These are phyloP conservation scores for Nomia melanderi DNA, from an alignment of 1,140 invertebrate genomes.

Conservation along the genomic window DNA sequence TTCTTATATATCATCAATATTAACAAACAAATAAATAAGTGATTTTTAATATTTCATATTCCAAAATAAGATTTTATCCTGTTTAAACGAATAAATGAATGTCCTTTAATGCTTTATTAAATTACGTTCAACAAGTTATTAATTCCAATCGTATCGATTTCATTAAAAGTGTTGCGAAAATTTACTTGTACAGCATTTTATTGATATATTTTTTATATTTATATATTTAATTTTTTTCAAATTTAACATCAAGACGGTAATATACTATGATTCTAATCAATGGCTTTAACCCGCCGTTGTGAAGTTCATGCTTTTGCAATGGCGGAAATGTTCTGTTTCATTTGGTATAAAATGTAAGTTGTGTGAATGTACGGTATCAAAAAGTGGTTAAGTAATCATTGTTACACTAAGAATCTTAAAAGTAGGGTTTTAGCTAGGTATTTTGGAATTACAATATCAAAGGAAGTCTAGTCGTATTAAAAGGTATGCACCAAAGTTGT, in stretches of 20 bases:
- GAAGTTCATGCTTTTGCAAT: constrained; percentile 25
- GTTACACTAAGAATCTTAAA: background rate
- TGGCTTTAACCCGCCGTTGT: constrained; percentile 11
- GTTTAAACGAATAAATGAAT: background rate
- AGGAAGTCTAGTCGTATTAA: background rate
- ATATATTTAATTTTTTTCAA: background rate
- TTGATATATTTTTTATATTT: background rate
- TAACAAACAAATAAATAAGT: background rate
- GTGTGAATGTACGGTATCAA: background rate
- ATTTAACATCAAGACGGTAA: background rate
- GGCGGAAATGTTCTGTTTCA: constrained; percentile 8
- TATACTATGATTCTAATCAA: background rate
- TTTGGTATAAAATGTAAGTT: background rate
- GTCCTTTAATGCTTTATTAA: background rate
- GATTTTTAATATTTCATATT: background rate
- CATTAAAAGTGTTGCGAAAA: background rate
- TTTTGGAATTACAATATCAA: background rate
- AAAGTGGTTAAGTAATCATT: background rate
- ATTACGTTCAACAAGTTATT: background rate
- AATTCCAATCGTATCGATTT: background rate
- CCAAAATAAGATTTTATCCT: background rate
- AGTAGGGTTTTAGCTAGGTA: background rate
- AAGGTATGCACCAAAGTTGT: constrained; percentile 15
- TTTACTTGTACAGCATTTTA: background rate
- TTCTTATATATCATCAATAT: no score